Conservation (phyloP, 1,140 invertebrate species). For the Hylaeus anthracinus region DNA sequence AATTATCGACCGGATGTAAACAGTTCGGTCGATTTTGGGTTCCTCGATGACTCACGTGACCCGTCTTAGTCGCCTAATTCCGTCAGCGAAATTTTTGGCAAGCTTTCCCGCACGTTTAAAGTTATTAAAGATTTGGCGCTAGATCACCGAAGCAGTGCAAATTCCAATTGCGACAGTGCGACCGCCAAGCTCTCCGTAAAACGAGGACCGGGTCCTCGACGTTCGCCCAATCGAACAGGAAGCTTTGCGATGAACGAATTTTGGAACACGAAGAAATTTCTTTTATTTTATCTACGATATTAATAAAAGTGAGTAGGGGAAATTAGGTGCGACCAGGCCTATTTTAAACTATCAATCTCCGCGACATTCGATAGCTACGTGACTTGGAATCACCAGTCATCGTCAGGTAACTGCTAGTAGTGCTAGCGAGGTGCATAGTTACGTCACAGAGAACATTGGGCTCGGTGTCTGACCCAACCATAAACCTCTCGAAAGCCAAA, state of each 20-base stretch:
- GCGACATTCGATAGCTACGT: too few relatives aligned
- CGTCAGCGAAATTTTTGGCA: constrained; percentile 48
- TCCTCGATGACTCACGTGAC: constrained; percentile 35
- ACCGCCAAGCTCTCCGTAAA: background rate
- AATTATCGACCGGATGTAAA: background rate
- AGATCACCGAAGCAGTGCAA: background rate
- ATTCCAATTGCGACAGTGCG: constrained; percentile 9
- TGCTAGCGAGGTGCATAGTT: too few relatives aligned
- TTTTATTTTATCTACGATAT: too few relatives aligned
- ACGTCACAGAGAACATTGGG: too few relatives aligned
- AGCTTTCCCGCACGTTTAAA: background rate
- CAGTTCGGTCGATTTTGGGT: background rate
- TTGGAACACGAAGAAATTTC: too few relatives aligned
- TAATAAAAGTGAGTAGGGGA: too few relatives aligned
- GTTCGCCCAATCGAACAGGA: too few relatives aligned
- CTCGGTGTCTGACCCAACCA: too few relatives aligned
- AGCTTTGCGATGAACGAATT: background rate
- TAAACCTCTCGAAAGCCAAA: background rate
- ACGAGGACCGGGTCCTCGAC: background rate
- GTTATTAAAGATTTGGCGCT: constrained; percentile 7
- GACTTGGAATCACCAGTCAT: too few relatives aligned
- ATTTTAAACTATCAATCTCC: too few relatives aligned
- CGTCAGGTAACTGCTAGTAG: too few relatives aligned
- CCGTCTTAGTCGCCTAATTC: background rate
- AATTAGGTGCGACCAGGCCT: too few relatives aligned